These are phyloP conservation scores for Neodiprion virginianus DNA, from an alignment of 1,140 invertebrate genomes.

Conservation along the genomic window DNA sequence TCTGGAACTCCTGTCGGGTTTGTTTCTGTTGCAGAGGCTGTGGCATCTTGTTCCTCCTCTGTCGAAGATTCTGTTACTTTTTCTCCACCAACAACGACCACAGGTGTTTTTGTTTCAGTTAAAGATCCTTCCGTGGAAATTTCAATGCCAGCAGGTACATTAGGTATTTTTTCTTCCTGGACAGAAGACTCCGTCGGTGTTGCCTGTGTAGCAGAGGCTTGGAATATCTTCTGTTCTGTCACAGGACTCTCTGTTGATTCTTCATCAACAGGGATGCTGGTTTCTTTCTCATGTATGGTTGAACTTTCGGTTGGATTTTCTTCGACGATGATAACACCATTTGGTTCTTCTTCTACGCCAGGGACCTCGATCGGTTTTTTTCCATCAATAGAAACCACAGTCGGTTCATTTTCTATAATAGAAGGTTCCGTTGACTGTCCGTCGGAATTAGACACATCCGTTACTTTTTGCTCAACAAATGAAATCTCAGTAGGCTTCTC, in stretches of 20 bases:
- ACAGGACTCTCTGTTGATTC: conserved; percentile 18
- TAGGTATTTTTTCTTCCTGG: conserved; percentile 17
- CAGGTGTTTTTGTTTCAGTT: conserved; percentile 22
- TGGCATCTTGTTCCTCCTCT: not conserved
- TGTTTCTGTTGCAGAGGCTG: not conserved
- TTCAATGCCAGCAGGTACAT: conserved; percentile 15
- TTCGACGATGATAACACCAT: not conserved
- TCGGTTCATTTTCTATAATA: conserved; percentile 21
- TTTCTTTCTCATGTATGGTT: conserved; percentile 8
- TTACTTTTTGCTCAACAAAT: too few relatives aligned
- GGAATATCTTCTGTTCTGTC: not conserved
- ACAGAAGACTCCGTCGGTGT: conserved; percentile 22
- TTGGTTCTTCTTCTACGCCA: not conserved
- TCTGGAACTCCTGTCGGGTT: not conserved
- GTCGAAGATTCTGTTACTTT: conserved; percentile 19
- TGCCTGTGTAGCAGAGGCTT: conserved; percentile 15
- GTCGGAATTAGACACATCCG: not conserved
- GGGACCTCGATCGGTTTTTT: conserved; percentile 15
- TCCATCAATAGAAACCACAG: conserved; percentile 23
- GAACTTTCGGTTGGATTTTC: conserved; percentile 18
- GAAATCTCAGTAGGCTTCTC: too few relatives aligned
- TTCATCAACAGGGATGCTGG: conserved; percentile 13
- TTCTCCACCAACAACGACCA: conserved; percentile 10
- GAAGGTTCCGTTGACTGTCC: conserved; percentile 3
- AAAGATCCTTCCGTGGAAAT: conserved; percentile 19